These are phyloP conservation scores for Ethmia dodecea DNA, from an alignment of 2,888 invertebrate species.

Conservation along the genomic window DNA sequence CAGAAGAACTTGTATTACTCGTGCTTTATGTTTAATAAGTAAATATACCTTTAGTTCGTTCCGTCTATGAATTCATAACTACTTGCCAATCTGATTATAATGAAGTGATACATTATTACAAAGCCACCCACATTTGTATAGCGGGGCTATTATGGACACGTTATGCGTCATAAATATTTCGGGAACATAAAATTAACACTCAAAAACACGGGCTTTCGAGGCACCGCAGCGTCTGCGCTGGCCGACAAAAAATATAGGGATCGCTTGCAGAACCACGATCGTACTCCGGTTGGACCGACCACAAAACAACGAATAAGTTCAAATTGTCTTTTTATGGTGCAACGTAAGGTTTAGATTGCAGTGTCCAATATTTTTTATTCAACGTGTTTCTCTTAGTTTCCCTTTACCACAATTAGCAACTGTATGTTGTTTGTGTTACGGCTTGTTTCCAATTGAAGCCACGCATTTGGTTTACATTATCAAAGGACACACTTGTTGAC, in stretches of 20 bases:
- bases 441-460: constrained; percentile 47
- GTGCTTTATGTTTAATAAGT: no score
- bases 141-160: constrained; percentile 66
- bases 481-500: constrained; percentile 76
- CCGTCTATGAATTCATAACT: neutral
- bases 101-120: constrained; percentile 67
- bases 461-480: constrained; percentile 40
- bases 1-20: no score
- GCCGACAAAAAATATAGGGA: constrained; percentile 64
- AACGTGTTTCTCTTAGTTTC: constrained; percentile 25
- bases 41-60: no score
- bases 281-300: constrained; percentile 37
- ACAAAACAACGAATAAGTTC: constrained; percentile 27
- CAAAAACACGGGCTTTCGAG: constrained; percentile 72
- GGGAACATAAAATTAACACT: constrained; percentile 77
- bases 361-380: neutral
- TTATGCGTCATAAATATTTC: constrained; percentile 78
- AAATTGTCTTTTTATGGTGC: constrained; percentile 15
- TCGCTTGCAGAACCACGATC: constrained; percentile 62
- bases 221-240: constrained; percentile 72
- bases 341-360: constrained; percentile 30
- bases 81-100: constrained; percentile 36
- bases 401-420: constrained; percentile 40
- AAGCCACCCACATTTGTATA: constrained; percentile 76
- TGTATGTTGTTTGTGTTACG: constrained; percentile 53